A percentile compares a stretch with the other conserved stretches of the same genome.
phyloP scores from a whole-genome alignment of 1,140 invertebrate genomes.

The Kradibia gibbosae region DNA sequence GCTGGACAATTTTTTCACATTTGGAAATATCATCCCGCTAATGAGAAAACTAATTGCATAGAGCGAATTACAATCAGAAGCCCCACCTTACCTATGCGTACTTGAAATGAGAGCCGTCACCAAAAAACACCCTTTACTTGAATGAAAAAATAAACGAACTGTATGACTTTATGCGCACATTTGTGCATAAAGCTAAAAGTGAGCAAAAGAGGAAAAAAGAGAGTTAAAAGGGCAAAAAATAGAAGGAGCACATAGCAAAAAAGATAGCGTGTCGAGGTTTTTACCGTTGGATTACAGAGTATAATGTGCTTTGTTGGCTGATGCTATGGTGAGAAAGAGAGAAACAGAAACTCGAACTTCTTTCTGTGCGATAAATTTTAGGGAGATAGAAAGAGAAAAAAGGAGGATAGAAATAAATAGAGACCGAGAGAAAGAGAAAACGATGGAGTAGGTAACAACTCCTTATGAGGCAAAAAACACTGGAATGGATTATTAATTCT shows the following conservation, averaged over 20 bases:
- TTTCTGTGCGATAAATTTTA: slow-evolving; percentile 25
- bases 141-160: slow-evolving; percentile 21
- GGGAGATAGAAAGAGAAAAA: neutral
- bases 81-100: slow-evolving; percentile 16
- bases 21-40: neutral
- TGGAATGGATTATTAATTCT: slow-evolving; percentile 72
- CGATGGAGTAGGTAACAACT: slow-evolving; percentile 32
- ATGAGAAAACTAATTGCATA: slow-evolving; percentile 46
- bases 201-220: neutral
- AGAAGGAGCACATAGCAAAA: slow-evolving; percentile 23
- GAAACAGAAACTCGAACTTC: slow-evolving; percentile 6
- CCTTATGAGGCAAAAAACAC: slow-evolving; percentile 58
- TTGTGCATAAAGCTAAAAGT: slow-evolving; percentile 4
- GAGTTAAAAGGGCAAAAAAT: neutral
- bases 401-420: neutral
- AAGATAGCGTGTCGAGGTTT: slow-evolving; percentile 41
- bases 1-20: slow-evolving; percentile 1
- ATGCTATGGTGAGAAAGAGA: neutral
- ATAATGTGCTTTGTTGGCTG: slow-evolving; percentile 38
- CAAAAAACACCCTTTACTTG: neutral
- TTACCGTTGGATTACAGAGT: slow-evolving; percentile 42
- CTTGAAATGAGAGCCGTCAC: neutral
- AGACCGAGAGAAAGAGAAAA: neutral
- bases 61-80: slow-evolving; percentile 28
- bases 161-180: slow-evolving; percentile 1